Evolutionary conservation across 2,113 vertebrate species (phyloP), one percentile per base, ranked within the genome.

Genomic region (Apteryx mantelli): DNA sequence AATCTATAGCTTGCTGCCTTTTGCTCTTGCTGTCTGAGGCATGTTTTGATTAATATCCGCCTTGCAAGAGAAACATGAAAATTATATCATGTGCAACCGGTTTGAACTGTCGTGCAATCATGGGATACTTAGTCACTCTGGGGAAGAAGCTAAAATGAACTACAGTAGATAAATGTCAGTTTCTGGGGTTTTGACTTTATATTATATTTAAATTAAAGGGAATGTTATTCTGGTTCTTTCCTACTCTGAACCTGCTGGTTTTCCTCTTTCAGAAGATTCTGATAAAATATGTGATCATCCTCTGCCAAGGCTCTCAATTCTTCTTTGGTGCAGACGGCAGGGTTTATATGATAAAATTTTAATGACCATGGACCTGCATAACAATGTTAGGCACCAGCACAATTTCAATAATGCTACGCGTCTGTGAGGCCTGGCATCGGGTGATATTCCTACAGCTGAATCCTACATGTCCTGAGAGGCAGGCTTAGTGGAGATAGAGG

Each of bases 291-390:
- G 44, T 90, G 95, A 97, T 96, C 60, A 40, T 94, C 58, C 81
- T 97, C 97, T 97, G 96, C 98, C 97, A 97, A 96, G 83, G 89
- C 76, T 97, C 97, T 96, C 96, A 96, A 79, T 98, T 98, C 92
- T 87, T 97, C 95, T 96, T 98, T 19, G 16, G 76, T 94, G 81
- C 96, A 97, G 97, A 98, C 93, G 44, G 96, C 97, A 97, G 93
- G 96, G 94, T 97, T 98, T 97, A 94, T 97, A 96, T 94, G 96
- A 97, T 97, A 97, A 98, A 98, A 98, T 96, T 95, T 98, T 98
- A 98, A 98, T 98, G 98, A 98, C 95, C 91, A 20, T 61, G 91
- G 96, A 94, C 96, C 96, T 94, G 96, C 87, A 96, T 95, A 96
- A 96, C 96, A 96, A 98, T 97, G 93, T 70, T 89, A 98, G 89